phyloP scores from a whole-genome alignment of 2,888 invertebrate species.

The Rhabditoides inermis region DNA sequence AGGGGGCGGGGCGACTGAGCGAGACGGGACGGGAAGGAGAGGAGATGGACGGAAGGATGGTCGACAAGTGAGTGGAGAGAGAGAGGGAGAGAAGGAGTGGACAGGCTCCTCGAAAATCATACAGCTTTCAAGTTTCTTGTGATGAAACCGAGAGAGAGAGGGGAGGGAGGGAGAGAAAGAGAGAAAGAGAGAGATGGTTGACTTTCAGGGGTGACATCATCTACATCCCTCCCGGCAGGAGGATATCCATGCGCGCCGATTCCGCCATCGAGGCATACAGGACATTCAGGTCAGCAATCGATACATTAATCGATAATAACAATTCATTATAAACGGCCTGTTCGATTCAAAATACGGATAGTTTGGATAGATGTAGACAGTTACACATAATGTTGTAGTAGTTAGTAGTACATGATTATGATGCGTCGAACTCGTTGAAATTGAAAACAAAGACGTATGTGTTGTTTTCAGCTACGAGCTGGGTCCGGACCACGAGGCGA shows the following conservation, averaged over 20 bases:
- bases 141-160: neutral
- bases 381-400: too few species aligned
- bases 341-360: too few species aligned
- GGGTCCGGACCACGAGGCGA: conserved; percentile 40
- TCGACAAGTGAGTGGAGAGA: neutral
- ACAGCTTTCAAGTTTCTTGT: too few species aligned
- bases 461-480: conserved; percentile 31
- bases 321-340: too few species aligned
- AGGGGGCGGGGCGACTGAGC: conserved; percentile 18
- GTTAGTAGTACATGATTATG: too few species aligned
- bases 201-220: conserved; percentile 41
- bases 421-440: too few species aligned
- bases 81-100: neutral
- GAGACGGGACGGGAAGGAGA: conserved; percentile 8
- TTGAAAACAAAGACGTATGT: neutral
- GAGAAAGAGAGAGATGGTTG: neutral
- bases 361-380: too few species aligned
- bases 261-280: conserved; percentile 39
- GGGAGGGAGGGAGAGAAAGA: neutral
- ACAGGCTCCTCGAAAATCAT: too few species aligned
- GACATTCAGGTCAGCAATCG: conserved; percentile 15
- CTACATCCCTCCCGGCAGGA: conserved; percentile 37
- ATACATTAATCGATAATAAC: too few species aligned
- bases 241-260: conserved; percentile 36
- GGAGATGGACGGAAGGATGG: neutral